These are phyloP conservation scores for Channallabes apus DNA, from an alignment of 2,797 vertebrate species.

Conservation along the genomic window DNA sequence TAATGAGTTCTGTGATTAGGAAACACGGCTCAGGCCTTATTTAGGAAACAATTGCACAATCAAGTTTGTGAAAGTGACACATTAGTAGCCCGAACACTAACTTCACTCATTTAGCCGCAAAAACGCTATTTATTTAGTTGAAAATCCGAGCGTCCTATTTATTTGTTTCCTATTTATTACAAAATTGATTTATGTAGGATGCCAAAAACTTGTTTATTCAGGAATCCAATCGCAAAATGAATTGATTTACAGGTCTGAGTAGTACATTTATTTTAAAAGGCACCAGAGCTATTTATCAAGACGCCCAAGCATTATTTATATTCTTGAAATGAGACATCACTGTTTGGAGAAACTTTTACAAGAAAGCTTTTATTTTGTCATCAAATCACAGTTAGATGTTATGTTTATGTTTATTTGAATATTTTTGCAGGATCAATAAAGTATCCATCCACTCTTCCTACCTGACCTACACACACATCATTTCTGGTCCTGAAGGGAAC, in stretches of 20 bases:
- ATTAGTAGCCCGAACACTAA: too few relatives aligned
- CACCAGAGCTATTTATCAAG: not conserved
- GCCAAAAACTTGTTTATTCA: not conserved
- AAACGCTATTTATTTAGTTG: not conserved
- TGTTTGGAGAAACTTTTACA: not conserved
- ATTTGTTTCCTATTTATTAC: not conserved
- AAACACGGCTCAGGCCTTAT: not conserved
- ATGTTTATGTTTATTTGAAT: too few relatives aligned
- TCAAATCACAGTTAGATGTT: not conserved
- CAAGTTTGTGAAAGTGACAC: not conserved
- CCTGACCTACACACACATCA: not conserved
- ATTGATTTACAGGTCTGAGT: not conserved
- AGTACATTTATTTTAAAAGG: not conserved
- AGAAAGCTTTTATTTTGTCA: not conserved
- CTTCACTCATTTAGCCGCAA: not conserved
- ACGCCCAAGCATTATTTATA: not conserved
- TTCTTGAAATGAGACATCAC: not conserved
- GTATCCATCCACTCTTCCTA: not conserved
- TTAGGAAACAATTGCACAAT: not conserved
- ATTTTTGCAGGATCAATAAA: too few relatives aligned
- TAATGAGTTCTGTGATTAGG: conserved; percentile 19
- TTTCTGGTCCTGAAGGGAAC: not conserved
- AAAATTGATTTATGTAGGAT: not conserved
- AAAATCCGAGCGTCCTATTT: not conserved
- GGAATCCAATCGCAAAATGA: not conserved